Conservation (phyloP, 2,888 invertebrate genomes). For the Lasioglossum villosulum region DNA sequence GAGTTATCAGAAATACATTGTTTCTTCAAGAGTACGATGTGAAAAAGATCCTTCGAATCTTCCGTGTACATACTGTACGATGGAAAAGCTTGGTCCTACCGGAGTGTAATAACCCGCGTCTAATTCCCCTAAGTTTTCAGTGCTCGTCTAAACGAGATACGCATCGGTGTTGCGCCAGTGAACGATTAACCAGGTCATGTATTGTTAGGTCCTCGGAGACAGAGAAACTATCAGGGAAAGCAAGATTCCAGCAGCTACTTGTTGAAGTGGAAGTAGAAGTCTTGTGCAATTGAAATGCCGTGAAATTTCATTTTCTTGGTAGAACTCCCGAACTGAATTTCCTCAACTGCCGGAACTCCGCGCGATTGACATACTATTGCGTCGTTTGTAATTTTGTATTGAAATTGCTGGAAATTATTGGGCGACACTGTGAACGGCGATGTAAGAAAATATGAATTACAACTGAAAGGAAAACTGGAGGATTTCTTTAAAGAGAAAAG, state of each 20-base stretch:
- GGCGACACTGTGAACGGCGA: no score
- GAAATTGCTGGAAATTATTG: neutral
- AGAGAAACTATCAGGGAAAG: conserved; percentile 67
- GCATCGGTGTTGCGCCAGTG: conserved; percentile 75
- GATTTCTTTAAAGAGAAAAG: no score
- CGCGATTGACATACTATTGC: neutral
- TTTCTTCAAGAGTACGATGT: neutral
- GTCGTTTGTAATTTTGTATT: neutral
- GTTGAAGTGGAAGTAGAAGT: neutral
- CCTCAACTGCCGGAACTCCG: neutral
- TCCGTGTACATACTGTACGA: neutral
- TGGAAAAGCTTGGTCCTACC: conserved; percentile 51
- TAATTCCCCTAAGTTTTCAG: conserved; percentile 73
- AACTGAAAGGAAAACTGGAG: no score
- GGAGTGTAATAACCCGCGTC: conserved; percentile 74
- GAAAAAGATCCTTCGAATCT: neutral
- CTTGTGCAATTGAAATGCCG: neutral
- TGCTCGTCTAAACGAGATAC: conserved; percentile 75
- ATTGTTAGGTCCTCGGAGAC: conserved; percentile 71
- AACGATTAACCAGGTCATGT: conserved; percentile 78
- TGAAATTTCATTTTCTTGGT: neutral
- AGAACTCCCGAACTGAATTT: neutral
- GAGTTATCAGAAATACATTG: neutral
- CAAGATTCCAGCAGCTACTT: conserved; percentile 54
- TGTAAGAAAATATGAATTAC: no score